A percentile compares a stretch with the other conserved stretches of the same genome.
phyloP scores from a whole-genome alignment of 2,113 vertebrate genomes.

The Furnarius figulus region DNA sequence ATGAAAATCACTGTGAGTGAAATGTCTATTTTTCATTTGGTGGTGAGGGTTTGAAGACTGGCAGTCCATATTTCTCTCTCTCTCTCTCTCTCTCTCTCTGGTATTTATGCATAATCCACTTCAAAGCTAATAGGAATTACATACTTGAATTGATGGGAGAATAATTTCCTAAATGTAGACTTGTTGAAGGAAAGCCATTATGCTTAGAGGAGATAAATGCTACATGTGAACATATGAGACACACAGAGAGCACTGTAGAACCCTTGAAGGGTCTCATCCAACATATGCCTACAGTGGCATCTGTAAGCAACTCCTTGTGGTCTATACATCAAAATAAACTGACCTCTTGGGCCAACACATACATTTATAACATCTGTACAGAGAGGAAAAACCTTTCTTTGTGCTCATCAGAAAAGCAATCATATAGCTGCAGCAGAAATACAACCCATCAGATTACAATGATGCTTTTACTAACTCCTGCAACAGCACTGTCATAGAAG shows the following conservation, averaged over 20 bases:
- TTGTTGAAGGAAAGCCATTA: slow-evolving; percentile 31
- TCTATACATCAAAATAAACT: slow-evolving; percentile 23
- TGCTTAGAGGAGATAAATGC: slow-evolving; percentile 23
- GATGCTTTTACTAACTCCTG: not conserved
- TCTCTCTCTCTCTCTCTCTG: not conserved
- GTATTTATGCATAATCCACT: slow-evolving; percentile 32
- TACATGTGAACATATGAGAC: not conserved
- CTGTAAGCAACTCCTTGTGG: not conserved
- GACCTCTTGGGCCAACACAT: not conserved
- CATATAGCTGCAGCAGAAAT: not conserved
- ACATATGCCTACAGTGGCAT: not conserved
- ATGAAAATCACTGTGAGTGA: slow-evolving; percentile 47
- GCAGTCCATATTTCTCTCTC: slow-evolving; percentile 9
- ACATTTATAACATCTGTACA: slow-evolving; percentile 19
- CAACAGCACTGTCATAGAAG: not conserved
- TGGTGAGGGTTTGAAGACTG: not conserved
- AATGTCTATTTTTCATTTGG: not conserved
- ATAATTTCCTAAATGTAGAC: slow-evolving; percentile 38
- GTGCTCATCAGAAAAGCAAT: not conserved
- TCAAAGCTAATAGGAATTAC: slow-evolving; percentile 23
- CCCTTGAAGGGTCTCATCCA: not conserved
- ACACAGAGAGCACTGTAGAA: not conserved
- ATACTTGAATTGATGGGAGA: not conserved
- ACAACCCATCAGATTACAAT: not conserved
- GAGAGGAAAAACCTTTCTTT: not conserved